Base-by-base conservation (phyloP, 2,113 vertebrate species). In the Symphodus melops region DNA sequence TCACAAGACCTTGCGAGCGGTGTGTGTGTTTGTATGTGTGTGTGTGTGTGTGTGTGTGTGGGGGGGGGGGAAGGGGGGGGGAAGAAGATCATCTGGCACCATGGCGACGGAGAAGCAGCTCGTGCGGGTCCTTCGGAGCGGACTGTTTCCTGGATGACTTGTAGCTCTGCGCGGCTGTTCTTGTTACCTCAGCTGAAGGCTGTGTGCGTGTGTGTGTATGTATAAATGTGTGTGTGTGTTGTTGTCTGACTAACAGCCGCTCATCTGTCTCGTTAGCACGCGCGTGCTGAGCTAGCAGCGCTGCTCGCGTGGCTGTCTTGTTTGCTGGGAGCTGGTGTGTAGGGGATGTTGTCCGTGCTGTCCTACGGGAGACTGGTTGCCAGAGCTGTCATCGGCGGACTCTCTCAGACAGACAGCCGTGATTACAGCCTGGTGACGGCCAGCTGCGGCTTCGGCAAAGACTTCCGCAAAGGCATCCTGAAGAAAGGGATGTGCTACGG, bases 401-500 rank as follows among this genome's bases (percentile, higher is more conserved):
- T 99, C 16, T 98, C 97, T 79, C 97, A 98, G 92, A 98, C 97
- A 0, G 97, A 99, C 88, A 92, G 95, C 81, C 95, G 97, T 20
- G 98, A 99, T 91, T 99, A 98, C 92, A 96, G 96, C 85, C 93
- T 99, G 90, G 96, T 99, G 92, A 98, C 97, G 0, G 98, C 98
- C 58, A 98, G 96, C 93, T 99, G 97, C 88, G 98, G 98, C 81
- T 99, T 99, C 67, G 98, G 97, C 42, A 99, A 99, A 84, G 97
- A 99, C 88, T 97, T 99, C 92, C 96, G 97, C 60, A 98, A 97
- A 93, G 97, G 97, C 78, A 97, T 98, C 88, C 93, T 97, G 33
- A 99, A 99, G 95, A 99, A 99, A 83, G 97, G 97, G 77, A 97
- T 96, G 96, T 98, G 98, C 88, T 99, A 99, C 83, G 98, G 98